Percentiles rank a stretch among this genome's conserved stretches.
These are phyloP conservation scores for Shinisaurus crocodilurus DNA, from an alignment of 2,113 vertebrate genomes.

Conservation along the genomic window DNA sequence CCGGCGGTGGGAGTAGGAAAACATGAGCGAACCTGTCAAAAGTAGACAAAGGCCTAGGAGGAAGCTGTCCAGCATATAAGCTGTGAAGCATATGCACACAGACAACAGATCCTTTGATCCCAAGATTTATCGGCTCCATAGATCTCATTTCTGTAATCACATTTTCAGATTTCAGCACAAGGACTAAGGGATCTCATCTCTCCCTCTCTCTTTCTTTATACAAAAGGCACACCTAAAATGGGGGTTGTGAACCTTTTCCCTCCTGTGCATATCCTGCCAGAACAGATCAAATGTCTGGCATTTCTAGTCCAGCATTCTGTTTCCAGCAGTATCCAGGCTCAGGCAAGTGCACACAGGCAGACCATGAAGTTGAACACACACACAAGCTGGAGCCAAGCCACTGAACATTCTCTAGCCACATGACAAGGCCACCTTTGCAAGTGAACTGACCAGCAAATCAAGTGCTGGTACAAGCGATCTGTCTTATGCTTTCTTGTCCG, in stretches of 20 bases:
- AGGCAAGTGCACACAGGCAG: no score
- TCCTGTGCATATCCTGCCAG: background rate
- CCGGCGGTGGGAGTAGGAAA: background rate
- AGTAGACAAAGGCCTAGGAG: background rate
- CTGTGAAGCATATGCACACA: background rate
- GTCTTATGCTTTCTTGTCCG: background rate
- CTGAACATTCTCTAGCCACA: background rate
- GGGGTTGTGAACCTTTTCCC: background rate
- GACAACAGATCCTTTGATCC: background rate
- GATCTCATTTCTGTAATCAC: background rate
- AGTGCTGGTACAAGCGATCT: no score
- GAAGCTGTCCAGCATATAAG: accelerated
- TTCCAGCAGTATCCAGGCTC: background rate
- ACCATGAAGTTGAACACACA: no score
- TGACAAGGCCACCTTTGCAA: background rate
- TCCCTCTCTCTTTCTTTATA: background rate
- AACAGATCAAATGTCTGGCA: background rate
- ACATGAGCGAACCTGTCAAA: background rate
- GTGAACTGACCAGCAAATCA: background rate
- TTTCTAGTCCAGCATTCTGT: background rate
- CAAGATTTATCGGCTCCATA: background rate
- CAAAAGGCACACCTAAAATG: background rate
- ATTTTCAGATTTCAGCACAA: background rate
- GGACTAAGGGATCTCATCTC: background rate
- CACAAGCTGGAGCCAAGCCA: no score